These are phyloP conservation scores for Tragelaphus buxtoni DNA, from an alignment of 2,113 vertebrate genomes.

Conservation along the genomic window DNA sequence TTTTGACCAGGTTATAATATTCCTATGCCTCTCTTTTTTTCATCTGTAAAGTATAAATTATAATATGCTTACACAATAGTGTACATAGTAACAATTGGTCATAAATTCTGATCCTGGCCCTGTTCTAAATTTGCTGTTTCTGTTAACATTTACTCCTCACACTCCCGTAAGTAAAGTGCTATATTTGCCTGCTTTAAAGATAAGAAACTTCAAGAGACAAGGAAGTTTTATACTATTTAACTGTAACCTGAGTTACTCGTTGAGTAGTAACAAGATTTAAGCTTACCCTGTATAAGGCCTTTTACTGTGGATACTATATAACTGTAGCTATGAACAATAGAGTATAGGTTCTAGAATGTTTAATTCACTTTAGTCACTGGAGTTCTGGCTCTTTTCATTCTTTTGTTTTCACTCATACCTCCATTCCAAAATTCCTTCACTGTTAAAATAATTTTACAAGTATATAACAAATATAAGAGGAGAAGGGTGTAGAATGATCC, in stretches of 20 bases:
- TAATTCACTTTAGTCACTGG: background rate
- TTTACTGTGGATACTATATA: background rate
- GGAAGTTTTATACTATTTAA: background rate
- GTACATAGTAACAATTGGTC: background rate
- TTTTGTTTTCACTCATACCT: background rate
- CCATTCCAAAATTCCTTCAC: background rate
- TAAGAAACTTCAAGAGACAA: background rate
- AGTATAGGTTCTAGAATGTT: background rate
- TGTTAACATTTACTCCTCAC: background rate
- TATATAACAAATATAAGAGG: background rate
- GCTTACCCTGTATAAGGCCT: background rate
- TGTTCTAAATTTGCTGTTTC: background rate
- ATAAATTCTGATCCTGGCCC: background rate
- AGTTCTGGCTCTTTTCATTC: background rate
- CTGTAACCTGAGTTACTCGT: background rate
- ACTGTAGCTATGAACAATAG: background rate
- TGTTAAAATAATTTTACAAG: background rate
- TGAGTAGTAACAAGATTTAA: background rate
- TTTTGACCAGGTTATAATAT: background rate
- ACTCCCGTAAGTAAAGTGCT: background rate
- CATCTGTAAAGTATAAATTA: slow-evolving; percentile 36
- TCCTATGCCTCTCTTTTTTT: background rate
- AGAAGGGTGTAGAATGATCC: background rate
- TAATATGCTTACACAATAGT: background rate
- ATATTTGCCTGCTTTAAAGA: background rate